Percentiles rank a stretch among this genome's conserved stretches.
phyloP scores from a whole-genome alignment of 2,113 vertebrate species.

The Myotis brandtii region DNA sequence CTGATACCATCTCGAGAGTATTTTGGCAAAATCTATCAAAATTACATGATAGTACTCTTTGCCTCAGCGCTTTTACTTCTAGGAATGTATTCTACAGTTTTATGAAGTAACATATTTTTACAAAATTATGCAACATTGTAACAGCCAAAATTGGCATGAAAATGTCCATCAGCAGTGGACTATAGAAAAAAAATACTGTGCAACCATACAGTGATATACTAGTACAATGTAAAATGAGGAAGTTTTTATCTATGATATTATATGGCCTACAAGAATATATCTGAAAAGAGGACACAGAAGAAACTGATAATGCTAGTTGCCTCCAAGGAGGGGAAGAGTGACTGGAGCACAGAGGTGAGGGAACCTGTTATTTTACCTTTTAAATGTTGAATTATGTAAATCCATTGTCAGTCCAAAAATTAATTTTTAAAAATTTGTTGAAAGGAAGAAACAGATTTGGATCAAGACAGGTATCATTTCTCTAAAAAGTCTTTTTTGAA shows the following conservation, averaged over 20 bases:
- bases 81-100: background rate
- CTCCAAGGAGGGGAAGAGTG: background rate
- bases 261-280: background rate
- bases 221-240: background rate
- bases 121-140: background rate
- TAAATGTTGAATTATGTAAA: background rate
- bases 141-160: background rate
- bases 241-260: background rate
- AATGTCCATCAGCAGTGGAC: background rate
- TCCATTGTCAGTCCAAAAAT: background rate
- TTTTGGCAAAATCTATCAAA: constrained; percentile 10
- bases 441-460: background rate
- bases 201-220: background rate
- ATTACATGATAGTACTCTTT: background rate
- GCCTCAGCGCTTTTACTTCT: background rate
- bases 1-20: background rate
- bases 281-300: background rate
- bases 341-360: background rate
- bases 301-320: background rate
- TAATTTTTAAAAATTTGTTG: background rate
- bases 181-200: background rate
- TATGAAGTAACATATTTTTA: background rate
- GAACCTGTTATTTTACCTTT: background rate
- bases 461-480: background rate
- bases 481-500: background rate